Conservation (phyloP, 2,888 invertebrate genomes). For the Dryocosmus kuriphilus region DNA sequence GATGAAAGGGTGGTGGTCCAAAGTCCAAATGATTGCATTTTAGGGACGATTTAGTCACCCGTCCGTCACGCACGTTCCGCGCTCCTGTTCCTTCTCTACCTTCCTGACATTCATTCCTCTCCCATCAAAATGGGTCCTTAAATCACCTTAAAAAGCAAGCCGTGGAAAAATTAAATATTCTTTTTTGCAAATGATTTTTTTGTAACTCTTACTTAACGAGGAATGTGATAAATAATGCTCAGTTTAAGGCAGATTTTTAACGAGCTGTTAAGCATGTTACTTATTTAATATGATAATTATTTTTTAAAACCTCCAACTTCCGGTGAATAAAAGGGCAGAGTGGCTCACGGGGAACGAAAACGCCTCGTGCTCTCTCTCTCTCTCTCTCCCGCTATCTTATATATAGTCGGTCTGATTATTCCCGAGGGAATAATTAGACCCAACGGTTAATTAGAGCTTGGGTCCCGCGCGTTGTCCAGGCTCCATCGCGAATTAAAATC, state of each 20-base stretch:
- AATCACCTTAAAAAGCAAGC: conserved; percentile 10
- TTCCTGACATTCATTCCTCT: conserved; percentile 23
- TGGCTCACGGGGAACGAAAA: conserved; percentile 35
- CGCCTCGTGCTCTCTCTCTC: conserved; percentile 36
- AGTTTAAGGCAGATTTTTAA: not conserved
- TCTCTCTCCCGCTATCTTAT: conserved; percentile 40
- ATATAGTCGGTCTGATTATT: conserved; percentile 55
- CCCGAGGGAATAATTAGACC: conserved; percentile 62
- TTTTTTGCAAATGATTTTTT: not conserved
- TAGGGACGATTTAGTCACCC: conserved; percentile 73
- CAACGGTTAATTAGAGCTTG: conserved; percentile 54
- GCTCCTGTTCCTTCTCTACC: conserved; percentile 25
- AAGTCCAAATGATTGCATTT: conserved; percentile 68
- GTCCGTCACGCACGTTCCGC: conserved; percentile 62
- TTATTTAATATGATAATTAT: conserved; percentile 3
- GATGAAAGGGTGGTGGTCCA: conserved; percentile 32
- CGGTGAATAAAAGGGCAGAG: conserved; percentile 22
- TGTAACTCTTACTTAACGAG: not conserved
- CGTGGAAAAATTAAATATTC: not conserved
- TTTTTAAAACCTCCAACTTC: conserved; percentile 7
- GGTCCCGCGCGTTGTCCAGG: conserved; percentile 26
- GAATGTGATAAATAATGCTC: not conserved
- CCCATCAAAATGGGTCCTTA: not conserved
- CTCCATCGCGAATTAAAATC: conserved; percentile 66
- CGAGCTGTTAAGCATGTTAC: not conserved